Percentiles rank a stretch among this genome's conserved stretches.
Conservation (phyloP, 2,888 invertebrate species). For the Epiblema foenella region DNA sequence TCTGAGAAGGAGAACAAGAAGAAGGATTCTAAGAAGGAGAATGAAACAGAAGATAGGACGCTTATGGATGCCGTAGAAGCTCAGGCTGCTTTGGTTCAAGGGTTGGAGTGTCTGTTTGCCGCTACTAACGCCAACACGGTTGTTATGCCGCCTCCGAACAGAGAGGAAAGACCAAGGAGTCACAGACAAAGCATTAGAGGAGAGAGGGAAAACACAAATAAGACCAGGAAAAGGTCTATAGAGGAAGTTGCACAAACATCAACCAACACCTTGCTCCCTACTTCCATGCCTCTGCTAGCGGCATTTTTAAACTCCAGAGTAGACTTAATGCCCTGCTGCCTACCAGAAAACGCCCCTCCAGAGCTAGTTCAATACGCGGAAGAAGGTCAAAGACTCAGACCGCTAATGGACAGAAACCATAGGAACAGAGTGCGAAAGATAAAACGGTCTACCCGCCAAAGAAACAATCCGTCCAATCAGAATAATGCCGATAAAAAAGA, state of each 20-base stretch:
- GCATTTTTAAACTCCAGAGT: conserved; percentile 87
- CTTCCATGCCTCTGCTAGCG: conserved; percentile 86
- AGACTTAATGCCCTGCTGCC: conserved; percentile 80
- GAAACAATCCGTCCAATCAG: conserved; percentile 70
- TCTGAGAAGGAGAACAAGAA: conserved; percentile 85
- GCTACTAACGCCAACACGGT: conserved; percentile 81
- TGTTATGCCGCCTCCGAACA: conserved; percentile 76
- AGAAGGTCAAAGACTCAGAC: conserved; percentile 71
- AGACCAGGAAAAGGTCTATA: conserved; percentile 81
- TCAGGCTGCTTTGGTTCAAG: conserved; percentile 85
- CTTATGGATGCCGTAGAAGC: conserved; percentile 81
- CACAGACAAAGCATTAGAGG: conserved; percentile 75
- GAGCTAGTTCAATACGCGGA: conserved; percentile 64
- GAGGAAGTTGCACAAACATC: conserved; percentile 87
- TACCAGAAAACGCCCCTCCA: conserved; percentile 65
- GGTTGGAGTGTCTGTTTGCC: conserved; percentile 79
- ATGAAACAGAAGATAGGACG: conserved; percentile 75
- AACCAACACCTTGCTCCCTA: conserved; percentile 87
- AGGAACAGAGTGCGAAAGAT: conserved; percentile 82
- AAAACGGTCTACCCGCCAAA: conserved; percentile 83
- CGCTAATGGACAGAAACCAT: conserved; percentile 80
- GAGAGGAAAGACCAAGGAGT: conserved; percentile 71
- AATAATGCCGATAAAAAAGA: conserved; percentile 68
- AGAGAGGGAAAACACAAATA: conserved; percentile 74
- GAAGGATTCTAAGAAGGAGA: conserved; percentile 77